Evolutionary conservation across 1,140 invertebrate species (phyloP).

Genomic region (Euura lappo): DNA sequence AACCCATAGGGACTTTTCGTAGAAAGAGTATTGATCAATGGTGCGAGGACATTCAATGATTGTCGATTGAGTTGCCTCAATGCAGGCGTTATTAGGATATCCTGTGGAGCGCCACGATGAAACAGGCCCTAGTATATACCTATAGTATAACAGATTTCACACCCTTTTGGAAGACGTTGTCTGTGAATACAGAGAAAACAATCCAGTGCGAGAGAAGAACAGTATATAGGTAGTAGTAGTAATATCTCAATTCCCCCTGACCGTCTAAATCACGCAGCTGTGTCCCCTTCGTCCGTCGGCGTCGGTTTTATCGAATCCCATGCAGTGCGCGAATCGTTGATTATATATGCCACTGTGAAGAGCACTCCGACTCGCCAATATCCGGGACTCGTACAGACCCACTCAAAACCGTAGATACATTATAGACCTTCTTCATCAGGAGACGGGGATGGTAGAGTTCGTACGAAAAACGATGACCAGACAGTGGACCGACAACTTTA

Average conservation of each 20-base stretch:
- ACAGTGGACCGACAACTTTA: too few species aligned
- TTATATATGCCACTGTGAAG: neutral
- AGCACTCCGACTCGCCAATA: neutral
- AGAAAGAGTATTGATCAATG: too few species aligned
- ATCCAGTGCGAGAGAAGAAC: conserved; percentile 2
- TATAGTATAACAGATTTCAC: neutral
- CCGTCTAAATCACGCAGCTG: conserved; percentile 6
- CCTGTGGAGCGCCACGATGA: too few species aligned
- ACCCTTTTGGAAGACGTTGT: neutral
- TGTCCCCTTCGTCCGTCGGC: neutral
- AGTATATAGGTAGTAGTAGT: neutral
- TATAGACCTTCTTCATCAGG: neutral
- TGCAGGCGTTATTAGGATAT: too few species aligned
- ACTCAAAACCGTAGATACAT: neutral
- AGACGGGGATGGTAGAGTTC: too few species aligned
- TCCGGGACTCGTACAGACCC: conserved; percentile 3
- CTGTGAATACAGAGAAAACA: neutral
- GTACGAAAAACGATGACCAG: too few species aligned
- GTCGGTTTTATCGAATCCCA: conserved; percentile 3
- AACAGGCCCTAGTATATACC: too few species aligned
- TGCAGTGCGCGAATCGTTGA: conserved; percentile 4
- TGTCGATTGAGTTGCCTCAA: too few species aligned
- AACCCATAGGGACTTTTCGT: too few species aligned
- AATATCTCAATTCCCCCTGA: conserved; percentile 4
- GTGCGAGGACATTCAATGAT: too few species aligned